phyloP scores from a whole-genome alignment of 2,797 vertebrate genomes.

The Pipistrellus pygmaeus region DNA sequence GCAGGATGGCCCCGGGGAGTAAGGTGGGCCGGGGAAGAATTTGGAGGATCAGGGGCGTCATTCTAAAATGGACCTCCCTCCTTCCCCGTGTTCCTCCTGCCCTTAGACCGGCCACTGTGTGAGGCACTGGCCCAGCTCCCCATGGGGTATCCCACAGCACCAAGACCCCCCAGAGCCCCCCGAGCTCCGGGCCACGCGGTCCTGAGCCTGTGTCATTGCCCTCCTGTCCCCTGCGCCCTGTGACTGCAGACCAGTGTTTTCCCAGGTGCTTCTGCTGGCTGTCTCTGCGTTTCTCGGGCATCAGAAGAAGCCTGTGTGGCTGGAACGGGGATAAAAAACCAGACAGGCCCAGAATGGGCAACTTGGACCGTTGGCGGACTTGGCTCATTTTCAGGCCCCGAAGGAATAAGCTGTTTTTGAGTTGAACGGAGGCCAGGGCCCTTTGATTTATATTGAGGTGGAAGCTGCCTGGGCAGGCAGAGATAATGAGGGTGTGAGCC shows the following conservation, averaged over 20 bases:
- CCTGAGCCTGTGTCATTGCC: not conserved
- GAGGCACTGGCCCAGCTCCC: not conserved
- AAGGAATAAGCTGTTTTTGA: conserved; percentile 19
- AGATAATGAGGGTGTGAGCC: not conserved
- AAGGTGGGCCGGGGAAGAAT: not conserved
- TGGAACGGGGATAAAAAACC: conserved; percentile 36
- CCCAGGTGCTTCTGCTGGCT: not conserved
- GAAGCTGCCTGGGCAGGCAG: conserved; percentile 73
- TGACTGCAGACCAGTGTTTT: not conserved
- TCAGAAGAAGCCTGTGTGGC: not conserved
- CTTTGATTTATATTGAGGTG: conserved; percentile 62
- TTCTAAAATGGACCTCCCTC: not conserved
- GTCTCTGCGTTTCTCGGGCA: not conserved
- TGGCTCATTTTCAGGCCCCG: conserved; percentile 62
- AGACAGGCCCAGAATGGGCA: conserved; percentile 11
- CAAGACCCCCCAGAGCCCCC: not conserved
- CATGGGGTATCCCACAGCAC: not conserved
- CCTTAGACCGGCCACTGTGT: no score
- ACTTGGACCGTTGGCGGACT: not conserved
- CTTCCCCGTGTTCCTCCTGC: not conserved
- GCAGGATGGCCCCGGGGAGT: no score
- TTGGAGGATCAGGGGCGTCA: not conserved
- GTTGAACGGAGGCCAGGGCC: conserved; percentile 54
- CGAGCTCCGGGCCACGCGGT: not conserved
- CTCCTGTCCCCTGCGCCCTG: accelerated